These are phyloP conservation scores for Catharus minimus DNA, from an alignment of 2,113 vertebrate species.

Conservation along the genomic window DNA sequence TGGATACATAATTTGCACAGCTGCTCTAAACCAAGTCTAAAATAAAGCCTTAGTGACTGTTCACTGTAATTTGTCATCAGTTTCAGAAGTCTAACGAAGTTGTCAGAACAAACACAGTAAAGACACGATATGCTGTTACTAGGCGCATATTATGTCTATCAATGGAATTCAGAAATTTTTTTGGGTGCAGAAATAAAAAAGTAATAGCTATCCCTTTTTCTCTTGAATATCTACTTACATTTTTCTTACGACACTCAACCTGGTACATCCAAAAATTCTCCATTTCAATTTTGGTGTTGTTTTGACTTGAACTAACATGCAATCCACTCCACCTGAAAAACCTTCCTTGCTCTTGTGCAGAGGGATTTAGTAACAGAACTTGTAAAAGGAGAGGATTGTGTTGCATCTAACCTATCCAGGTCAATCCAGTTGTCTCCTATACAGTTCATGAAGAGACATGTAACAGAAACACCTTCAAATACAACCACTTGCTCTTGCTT, in stretches of 20 bases:
- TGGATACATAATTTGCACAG: neutral
- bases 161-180: neutral
- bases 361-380: conserved; percentile 59
- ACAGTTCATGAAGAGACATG: neutral
- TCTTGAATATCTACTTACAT: conserved; percentile 66
- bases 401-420: neutral
- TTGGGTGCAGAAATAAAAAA: neutral
- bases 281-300: conserved; percentile 69
- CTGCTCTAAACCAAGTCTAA: neutral
- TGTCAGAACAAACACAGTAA: neutral
- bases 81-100: neutral
- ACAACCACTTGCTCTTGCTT: neutral
- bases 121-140: neutral
- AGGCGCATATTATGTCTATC: neutral
- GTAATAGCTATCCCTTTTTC: neutral
- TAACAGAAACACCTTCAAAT: neutral
- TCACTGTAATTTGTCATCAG: neutral
- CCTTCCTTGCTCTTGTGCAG: conserved; percentile 46
- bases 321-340: neutral
- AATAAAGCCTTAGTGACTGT: neutral
- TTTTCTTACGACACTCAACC: conserved; percentile 73
- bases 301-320: neutral
- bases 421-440: neutral
- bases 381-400: conserved; percentile 56
- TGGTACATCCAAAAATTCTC: conserved; percentile 96